A percentile compares a stretch with the other conserved stretches of the same genome.
Evolutionary conservation across 1,140 invertebrate genomes (phyloP).

Genomic region (Tetramorium alpestre): DNA sequence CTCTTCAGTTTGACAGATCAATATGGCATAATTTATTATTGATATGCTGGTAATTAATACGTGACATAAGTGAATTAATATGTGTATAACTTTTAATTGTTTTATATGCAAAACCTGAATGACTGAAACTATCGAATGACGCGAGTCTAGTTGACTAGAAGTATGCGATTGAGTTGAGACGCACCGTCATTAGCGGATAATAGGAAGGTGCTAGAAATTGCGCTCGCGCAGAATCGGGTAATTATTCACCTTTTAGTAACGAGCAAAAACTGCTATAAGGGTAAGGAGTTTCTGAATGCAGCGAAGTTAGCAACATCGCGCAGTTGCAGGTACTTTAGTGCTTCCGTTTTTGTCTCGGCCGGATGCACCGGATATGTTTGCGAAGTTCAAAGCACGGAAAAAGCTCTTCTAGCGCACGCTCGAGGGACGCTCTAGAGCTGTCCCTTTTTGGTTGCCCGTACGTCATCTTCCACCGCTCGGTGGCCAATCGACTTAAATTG

Average conservation of each 20-base stretch:
- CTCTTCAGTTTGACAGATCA: not conserved
- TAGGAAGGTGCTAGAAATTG: conserved; percentile 40
- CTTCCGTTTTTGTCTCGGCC: conserved; percentile 57
- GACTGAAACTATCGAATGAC: not conserved
- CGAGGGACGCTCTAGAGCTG: conserved; percentile 16
- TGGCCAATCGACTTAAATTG: conserved; percentile 44
- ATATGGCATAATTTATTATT: not conserved
- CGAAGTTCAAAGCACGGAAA: conserved; percentile 57
- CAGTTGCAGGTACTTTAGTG: conserved; percentile 61
- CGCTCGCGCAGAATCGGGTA: conserved; percentile 37
- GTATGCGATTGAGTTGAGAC: conserved; percentile 39
- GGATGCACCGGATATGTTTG: conserved; percentile 61
- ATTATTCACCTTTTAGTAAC: conserved; percentile 60
- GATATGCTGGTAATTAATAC: not conserved
- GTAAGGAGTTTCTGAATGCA: conserved; percentile 59
- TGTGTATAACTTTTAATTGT: not conserved
- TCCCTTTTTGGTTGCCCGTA: conserved; percentile 32
- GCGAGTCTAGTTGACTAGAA: conserved; percentile 4
- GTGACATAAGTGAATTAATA: not conserved
- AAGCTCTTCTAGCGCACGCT: conserved; percentile 36
- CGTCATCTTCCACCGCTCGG: conserved; percentile 23
- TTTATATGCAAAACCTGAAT: not conserved
- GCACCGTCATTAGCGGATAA: conserved; percentile 38
- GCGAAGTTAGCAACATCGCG: conserved; percentile 57
- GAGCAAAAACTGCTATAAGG: conserved; percentile 56